Evolutionary conservation across 2,797 vertebrate species (phyloP).

Genomic region (Poecile montanus): DNA sequence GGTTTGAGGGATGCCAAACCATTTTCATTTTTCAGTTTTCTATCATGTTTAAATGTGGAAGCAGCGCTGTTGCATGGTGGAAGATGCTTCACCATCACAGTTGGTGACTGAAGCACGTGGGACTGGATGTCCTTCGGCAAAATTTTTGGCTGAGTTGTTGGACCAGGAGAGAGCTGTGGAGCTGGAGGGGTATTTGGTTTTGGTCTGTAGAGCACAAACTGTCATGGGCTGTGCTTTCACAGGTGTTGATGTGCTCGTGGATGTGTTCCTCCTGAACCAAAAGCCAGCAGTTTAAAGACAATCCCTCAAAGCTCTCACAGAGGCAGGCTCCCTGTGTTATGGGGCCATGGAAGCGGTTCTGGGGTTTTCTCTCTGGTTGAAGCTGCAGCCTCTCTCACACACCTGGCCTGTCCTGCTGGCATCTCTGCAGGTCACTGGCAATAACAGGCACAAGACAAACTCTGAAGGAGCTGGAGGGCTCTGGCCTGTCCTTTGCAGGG

Average conservation of each 20-base stretch:
- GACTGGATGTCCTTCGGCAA: accelerated
- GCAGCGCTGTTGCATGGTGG: accelerated
- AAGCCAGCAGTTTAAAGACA: background rate
- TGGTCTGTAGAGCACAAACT: background rate
- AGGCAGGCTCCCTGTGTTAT: background rate
- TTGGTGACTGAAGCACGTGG: accelerated
- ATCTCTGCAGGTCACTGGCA: background rate
- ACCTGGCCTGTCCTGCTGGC: background rate
- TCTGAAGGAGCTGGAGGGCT: background rate
- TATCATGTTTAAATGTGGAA: background rate
- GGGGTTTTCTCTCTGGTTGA: background rate
- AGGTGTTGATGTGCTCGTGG: background rate
- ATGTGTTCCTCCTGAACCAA: background rate
- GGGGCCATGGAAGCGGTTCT: background rate
- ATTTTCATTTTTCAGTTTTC: background rate
- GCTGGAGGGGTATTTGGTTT: background rate
- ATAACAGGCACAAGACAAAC: background rate
- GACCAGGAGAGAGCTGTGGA: background rate
- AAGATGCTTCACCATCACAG: background rate
- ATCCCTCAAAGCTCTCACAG: background rate
- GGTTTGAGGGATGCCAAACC: background rate
- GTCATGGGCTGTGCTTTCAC: accelerated
- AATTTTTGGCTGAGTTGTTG: background rate
- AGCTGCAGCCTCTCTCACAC: background rate
- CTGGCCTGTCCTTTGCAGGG: background rate